A percentile compares a stretch with the other conserved stretches of the same genome.
These are phyloP conservation scores for Hippocampus kuda DNA, from an alignment of 2,797 vertebrate genomes.

Conservation along the genomic window DNA sequence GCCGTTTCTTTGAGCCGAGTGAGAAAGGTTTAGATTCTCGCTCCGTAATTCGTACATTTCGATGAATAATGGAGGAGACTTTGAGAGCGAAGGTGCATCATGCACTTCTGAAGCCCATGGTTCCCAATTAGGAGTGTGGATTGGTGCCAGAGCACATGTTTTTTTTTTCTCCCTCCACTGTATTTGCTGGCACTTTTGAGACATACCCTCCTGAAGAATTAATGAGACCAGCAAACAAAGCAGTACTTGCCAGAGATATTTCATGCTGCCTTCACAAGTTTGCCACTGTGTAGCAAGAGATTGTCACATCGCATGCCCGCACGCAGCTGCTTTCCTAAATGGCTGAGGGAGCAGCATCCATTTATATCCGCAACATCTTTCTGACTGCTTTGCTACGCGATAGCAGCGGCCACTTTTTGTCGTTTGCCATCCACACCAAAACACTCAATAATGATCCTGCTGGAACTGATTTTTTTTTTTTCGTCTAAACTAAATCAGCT, in stretches of 20 bases:
- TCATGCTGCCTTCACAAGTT: conserved; percentile 63
- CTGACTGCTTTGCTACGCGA: conserved; percentile 11
- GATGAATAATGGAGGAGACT: conserved; percentile 71
- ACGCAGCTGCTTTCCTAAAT: conserved; percentile 43
- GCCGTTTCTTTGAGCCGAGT: conserved; percentile 44
- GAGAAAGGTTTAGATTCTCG: conserved; percentile 51
- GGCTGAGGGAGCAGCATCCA: conserved; percentile 48
- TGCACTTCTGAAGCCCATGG: conserved; percentile 61
- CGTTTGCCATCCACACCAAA: conserved; percentile 8
- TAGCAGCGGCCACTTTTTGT: conserved; percentile 41
- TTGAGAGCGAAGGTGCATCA: conserved; percentile 67
- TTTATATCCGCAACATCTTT: conserved; percentile 39
- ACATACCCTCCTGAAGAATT: conserved; percentile 71
- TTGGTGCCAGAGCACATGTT: conserved; percentile 71
- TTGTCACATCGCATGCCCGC: conserved; percentile 50
- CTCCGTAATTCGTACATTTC: conserved; percentile 61
- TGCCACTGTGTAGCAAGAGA: conserved; percentile 53
- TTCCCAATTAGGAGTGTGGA: conserved; percentile 69
- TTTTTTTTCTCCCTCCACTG: conserved; percentile 36
- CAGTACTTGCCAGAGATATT: conserved; percentile 58
- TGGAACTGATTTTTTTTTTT: neutral
- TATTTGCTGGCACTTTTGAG: conserved; percentile 70
- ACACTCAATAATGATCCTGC: neutral
- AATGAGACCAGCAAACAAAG: conserved; percentile 71
- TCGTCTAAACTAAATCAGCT: neutral